Conservation (phyloP, 2,797 vertebrate species). For the Spinibarbus caldwelli region DNA sequence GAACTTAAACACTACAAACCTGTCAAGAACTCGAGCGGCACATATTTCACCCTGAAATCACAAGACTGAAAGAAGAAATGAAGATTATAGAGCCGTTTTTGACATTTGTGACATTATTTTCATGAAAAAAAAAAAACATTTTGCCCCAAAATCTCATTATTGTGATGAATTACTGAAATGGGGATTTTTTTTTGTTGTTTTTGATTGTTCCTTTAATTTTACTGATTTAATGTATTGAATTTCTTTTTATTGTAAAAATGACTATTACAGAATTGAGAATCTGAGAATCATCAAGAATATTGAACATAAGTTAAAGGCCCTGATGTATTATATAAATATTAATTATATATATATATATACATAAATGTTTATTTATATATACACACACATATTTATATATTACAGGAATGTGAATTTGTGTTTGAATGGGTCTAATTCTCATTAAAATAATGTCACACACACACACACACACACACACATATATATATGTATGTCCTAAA, state of each 20-base stretch:
- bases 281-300: neutral
- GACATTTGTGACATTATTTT: neutral
- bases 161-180: neutral
- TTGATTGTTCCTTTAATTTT: neutral
- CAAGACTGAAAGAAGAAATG: neutral
- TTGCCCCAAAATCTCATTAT: neutral
- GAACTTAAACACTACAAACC: slow-evolving; percentile 28
- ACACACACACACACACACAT: no score
- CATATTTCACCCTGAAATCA: neutral
- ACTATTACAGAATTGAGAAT: neutral
- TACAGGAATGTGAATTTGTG: no score
- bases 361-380: no score
- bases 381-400: no score
- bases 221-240: neutral
- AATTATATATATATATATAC: no score
- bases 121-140: neutral
- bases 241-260: neutral
- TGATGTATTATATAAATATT: no score
- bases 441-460: neutral
- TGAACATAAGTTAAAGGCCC: neutral
- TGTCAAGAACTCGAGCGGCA: neutral
- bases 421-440: no score
- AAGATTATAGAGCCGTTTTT: neutral
- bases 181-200: neutral
- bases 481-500: neutral